Base-by-base conservation (phyloP, 2,113 vertebrate genomes). In the Cyprinodon variegatus region DNA sequence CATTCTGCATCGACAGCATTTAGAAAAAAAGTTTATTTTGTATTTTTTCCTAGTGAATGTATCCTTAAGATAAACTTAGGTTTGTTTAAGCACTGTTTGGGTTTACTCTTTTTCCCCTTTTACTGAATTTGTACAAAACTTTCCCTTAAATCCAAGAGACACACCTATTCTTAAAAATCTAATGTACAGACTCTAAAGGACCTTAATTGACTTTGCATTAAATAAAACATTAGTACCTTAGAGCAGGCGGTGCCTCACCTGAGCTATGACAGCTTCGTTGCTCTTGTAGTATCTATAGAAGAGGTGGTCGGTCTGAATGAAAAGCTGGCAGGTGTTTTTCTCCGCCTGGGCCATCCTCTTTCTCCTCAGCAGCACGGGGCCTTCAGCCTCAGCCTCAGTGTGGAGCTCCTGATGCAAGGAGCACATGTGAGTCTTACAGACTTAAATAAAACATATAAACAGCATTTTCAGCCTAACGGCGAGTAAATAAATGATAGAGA, bases 231-330 rank as follows among this genome's bases (percentile, higher is more conserved):
- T 29, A 29, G 29, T 29, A 29, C 29, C 29, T 41, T 41, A 41
- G 9, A 6, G 9, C 41, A 41, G 67, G 1, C 15, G 41, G 78
- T 17, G 59, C 17, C 1, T 74, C 79, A 94, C 94, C 93, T 95
- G 94, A 82, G 94, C 93, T 37, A 95, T 99, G 81, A 99, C 98
- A 41, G 98, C 97, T 92, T 99, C 98, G 81, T 97, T 95, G 68
- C 95, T 96, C 89, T 97, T 97, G 53, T 99, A 99, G 83, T 96
- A 96, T 76, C 96, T 97, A 89, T 69, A 98, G 90, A 99, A 99
- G 15, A 99, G 95, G 82, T 99, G 98, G 90, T 99, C 98, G 0
- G 98, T 99, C 91, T 99, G 98, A 87, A 99, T 99, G 81, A 98
- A 99, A 11, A 99, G 96, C 91, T 99, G 97, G 74, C 98, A 99